phyloP scores from a whole-genome alignment of 2,888 invertebrate genomes.

The Isotomurus palustris region DNA sequence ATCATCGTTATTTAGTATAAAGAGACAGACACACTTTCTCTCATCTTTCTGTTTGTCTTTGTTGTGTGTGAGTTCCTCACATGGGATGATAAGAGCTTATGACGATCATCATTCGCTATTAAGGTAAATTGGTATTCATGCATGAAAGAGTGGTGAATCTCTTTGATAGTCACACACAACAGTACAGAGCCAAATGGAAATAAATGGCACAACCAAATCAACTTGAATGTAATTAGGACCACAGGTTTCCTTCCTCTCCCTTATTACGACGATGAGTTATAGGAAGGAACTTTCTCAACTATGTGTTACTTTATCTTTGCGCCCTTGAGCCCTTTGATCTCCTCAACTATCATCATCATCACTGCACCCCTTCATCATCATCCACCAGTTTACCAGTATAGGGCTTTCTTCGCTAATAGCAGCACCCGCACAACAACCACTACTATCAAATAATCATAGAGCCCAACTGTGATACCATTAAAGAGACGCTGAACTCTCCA shows the following conservation, averaged over 20 bases:
- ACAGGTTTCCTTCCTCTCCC: conserved; percentile 21
- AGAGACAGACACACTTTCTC: no score
- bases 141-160: conserved; percentile 18
- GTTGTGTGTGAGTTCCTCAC: conserved; percentile 14
- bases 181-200: conserved; percentile 9
- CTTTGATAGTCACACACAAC: conserved; percentile 1
- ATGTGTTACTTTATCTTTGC: conserved; percentile 22
- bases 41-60: conserved; percentile 6
- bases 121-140: conserved; percentile 20
- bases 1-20: no score
- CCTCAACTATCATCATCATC: conserved; percentile 23
- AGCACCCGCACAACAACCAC: background rate
- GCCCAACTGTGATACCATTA: no score
- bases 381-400: no score
- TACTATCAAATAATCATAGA: background rate
- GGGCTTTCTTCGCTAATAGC: conserved; percentile 1
- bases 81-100: conserved; percentile 12
- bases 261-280: background rate
- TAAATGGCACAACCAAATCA: conserved; percentile 21
- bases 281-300: background rate
- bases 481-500: no score
- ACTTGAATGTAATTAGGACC: conserved; percentile 33
- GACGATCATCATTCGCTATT: conserved; percentile 17
- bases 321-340: conserved; percentile 37
- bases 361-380: conserved; percentile 19